A percentile compares a stretch with the other conserved stretches of the same genome.
Evolutionary conservation across 2,113 vertebrate genomes (phyloP).

Genomic region (Sarotherodon lohbergeri): DNA sequence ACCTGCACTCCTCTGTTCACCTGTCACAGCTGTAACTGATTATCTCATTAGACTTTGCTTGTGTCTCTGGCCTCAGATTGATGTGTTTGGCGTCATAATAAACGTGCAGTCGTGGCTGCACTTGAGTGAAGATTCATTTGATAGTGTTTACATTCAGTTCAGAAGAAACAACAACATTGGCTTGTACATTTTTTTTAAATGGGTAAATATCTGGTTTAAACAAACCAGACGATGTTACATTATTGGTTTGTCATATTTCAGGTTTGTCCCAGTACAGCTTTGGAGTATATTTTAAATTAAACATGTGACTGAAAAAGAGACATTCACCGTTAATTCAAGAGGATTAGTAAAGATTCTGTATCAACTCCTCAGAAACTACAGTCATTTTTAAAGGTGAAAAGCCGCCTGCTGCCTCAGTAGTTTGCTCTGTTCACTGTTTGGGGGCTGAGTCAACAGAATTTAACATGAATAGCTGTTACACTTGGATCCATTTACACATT

Average conservation of each 20-base stretch:
- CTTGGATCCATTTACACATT: neutral
- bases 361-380: neutral
- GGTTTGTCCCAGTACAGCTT: neutral
- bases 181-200: neutral
- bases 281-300: neutral
- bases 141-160: neutral
- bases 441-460: neutral
- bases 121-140: neutral
- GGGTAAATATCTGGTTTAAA: neutral
- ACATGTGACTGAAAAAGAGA: neutral
- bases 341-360: neutral
- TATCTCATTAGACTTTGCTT: neutral
- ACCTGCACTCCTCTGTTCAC: neutral
- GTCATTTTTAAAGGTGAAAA: no score
- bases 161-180: neutral
- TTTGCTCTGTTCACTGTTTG: neutral
- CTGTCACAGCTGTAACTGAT: slow-evolving; percentile 5
- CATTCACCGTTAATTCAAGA: fast-evolving
- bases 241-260: neutral
- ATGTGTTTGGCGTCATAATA: neutral
- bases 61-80: neutral
- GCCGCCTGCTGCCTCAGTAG: neutral
- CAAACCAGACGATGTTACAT: neutral
- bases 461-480: neutral
- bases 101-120: neutral